Evolutionary conservation across 2,113 vertebrate genomes (phyloP).

Genomic region (Cairina moschata): DNA sequence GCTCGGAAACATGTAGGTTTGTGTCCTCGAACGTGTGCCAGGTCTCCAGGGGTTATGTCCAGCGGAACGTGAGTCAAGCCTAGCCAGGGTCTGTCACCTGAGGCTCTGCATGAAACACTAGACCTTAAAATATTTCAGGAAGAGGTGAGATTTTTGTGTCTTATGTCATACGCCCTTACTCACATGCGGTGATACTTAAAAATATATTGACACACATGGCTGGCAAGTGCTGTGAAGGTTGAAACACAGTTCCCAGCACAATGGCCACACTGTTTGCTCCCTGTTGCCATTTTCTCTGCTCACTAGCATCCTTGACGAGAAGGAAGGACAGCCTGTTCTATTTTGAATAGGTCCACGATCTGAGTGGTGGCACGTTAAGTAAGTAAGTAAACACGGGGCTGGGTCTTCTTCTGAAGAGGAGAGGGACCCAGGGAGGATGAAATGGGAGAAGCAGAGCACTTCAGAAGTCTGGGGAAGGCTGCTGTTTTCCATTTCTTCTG

Average conservation of each 20-base stretch:
- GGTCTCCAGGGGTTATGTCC: neutral
- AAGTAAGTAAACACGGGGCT: neutral
- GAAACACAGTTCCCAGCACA: neutral
- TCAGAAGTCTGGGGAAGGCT: neutral
- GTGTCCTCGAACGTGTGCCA: neutral
- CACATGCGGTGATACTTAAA: neutral
- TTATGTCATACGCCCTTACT: neutral
- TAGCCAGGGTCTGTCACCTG: neutral
- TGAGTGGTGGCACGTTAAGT: neutral
- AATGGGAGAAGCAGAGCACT: neutral
- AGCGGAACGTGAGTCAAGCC: neutral
- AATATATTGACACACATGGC: neutral
- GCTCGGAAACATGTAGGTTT: neutral
- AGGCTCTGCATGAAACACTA: neutral
- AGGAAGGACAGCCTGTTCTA: neutral
- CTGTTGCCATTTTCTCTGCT: neutral
- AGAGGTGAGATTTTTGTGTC: neutral
- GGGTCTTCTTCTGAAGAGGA: neutral
- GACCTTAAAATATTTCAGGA: neutral
- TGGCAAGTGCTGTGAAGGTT: neutral
- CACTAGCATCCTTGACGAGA: rapidly evolving
- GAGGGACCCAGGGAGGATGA: neutral
- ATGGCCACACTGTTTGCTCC: rapidly evolving
- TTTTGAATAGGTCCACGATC: neutral
- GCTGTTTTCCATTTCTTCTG: neutral